Conservation (phyloP, 2,797 vertebrate species). For the Siniperca obscura region DNA sequence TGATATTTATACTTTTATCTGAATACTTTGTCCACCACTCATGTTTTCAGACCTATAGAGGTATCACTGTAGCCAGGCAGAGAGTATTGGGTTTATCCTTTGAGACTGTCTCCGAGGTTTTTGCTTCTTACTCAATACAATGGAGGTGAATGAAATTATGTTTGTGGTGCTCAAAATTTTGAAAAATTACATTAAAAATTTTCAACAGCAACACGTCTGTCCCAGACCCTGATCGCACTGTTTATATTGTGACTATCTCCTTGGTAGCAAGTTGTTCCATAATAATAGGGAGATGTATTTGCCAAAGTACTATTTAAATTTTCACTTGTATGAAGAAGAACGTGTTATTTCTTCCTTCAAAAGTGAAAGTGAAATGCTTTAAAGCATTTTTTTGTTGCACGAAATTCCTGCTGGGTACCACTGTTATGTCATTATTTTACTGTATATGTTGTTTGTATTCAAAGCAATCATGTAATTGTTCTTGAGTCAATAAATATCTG, state of each 20-base stretch:
- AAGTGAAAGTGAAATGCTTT: background rate
- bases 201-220: background rate
- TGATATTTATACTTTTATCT: background rate
- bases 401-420: background rate
- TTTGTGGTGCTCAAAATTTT: background rate
- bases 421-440: background rate
- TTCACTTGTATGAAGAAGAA: background rate
- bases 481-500: constrained; percentile 4
- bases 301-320: background rate
- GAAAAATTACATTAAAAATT: background rate
- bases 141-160: background rate
- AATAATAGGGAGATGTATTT: background rate
- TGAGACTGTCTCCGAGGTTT: background rate
- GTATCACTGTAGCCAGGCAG: background rate
- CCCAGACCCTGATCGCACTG: background rate
- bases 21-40: background rate
- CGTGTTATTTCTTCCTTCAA: background rate
- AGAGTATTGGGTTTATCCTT: background rate
- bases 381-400: background rate
- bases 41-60: background rate
- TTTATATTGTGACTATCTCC: background rate
- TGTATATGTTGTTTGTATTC: background rate
- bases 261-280: background rate
- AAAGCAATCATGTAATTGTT: background rate
- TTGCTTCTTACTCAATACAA: background rate